Percentiles rank a stretch among this genome's conserved stretches.
Evolutionary conservation across 2,113 vertebrate species (phyloP).

Genomic region (Ursus arctos): DNA sequence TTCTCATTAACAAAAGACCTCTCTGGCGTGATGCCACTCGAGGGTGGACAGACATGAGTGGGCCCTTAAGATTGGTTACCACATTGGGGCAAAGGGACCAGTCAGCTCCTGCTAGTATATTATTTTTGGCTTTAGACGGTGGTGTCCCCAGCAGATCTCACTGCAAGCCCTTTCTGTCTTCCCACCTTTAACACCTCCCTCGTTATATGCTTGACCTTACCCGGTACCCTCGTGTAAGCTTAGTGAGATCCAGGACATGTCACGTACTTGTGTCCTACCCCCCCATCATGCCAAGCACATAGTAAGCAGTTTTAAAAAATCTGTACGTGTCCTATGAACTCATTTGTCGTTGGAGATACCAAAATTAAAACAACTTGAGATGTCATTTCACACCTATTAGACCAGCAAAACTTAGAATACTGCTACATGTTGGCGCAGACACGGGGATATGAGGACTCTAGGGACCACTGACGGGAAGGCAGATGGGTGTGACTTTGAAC

Average conservation of each 20-base stretch:
- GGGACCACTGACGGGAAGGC: not conserved
- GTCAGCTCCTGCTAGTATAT: not conserved
- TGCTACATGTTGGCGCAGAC: not conserved
- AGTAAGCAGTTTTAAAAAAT: not conserved
- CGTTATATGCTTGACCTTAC: not conserved
- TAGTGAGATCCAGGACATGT: not conserved
- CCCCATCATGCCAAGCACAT: not conserved
- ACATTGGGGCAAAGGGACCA: not conserved
- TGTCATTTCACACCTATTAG: slow-evolving; percentile 10
- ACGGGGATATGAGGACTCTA: not conserved
- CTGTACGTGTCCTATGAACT: not conserved
- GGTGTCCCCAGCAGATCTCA: not conserved
- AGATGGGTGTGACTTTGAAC: not conserved
- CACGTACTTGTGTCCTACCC: not conserved
- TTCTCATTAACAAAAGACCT: not conserved
- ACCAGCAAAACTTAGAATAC: not conserved
- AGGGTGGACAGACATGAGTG: not conserved
- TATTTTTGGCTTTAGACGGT: not conserved
- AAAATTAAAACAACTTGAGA: slow-evolving; percentile 25
- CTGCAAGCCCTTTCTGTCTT: not conserved
- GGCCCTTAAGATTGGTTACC: not conserved
- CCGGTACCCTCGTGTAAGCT: not conserved
- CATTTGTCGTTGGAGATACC: not conserved
- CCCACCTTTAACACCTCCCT: not conserved
- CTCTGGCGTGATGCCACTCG: not conserved